Evolutionary conservation across 2,113 vertebrate species (phyloP).

Genomic region (Gobiocypris rarus): DNA sequence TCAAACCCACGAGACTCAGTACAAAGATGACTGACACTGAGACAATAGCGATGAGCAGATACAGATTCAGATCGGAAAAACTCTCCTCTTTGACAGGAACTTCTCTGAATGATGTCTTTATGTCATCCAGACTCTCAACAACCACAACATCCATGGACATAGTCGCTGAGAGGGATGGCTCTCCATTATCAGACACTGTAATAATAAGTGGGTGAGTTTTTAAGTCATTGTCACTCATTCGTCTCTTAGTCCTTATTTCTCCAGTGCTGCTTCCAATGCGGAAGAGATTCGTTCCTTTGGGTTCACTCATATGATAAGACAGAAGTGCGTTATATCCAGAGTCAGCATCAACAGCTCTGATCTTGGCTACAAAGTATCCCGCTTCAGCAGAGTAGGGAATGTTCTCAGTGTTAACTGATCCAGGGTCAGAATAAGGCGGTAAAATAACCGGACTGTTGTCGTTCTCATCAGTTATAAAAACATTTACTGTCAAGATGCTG

Average conservation of each 20-base stretch:
- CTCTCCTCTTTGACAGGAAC: slow-evolving; percentile 59
- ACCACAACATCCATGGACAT: slow-evolving; percentile 75
- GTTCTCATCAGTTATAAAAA: slow-evolving; percentile 65
- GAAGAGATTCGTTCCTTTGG: slow-evolving; percentile 59
- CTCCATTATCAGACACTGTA: slow-evolving; percentile 76
- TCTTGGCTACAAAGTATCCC: slow-evolving; percentile 70
- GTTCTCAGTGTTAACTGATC: slow-evolving; percentile 72
- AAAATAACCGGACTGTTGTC: slow-evolving; percentile 74
- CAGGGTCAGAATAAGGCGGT: slow-evolving; percentile 72
- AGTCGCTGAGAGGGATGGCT: slow-evolving; percentile 76
- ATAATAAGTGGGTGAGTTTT: slow-evolving; percentile 76
- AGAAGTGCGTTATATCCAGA: slow-evolving; percentile 64
- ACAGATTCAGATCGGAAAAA: slow-evolving; percentile 73
- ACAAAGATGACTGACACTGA: slow-evolving; percentile 76
- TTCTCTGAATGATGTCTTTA: slow-evolving; percentile 74
- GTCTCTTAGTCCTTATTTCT: slow-evolving; percentile 63
- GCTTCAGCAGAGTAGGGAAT: slow-evolving; percentile 76
- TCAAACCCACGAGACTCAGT: slow-evolving; percentile 58
- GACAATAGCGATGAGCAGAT: slow-evolving; percentile 74
- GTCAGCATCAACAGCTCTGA: slow-evolving; percentile 62
- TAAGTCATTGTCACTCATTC: slow-evolving; percentile 75
- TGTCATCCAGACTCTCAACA: slow-evolving; percentile 63
- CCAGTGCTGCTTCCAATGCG: slow-evolving; percentile 60
- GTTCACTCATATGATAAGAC: slow-evolving; percentile 57
- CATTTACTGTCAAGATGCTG: slow-evolving; percentile 46